Conservation (phyloP, 2,888 invertebrate species). For the Eudemis profundana region DNA sequence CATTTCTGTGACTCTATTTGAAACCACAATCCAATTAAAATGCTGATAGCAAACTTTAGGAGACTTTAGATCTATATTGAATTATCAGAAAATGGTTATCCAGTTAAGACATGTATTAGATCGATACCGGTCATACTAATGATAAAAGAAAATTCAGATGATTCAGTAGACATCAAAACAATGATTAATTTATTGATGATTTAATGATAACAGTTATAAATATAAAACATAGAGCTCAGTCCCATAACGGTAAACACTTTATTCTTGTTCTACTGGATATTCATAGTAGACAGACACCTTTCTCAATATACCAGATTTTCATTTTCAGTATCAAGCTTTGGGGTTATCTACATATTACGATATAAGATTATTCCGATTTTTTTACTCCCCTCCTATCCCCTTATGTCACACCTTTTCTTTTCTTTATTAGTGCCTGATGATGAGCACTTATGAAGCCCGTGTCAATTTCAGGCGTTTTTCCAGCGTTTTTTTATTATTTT, state of each 20-base stretch:
- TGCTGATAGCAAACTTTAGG: no score
- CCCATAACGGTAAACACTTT: neutral
- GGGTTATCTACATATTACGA: no score
- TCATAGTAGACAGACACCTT: neutral
- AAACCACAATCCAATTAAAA: no score
- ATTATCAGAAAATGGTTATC: slow-evolving; percentile 25
- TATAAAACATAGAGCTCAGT: neutral
- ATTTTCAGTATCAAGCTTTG: neutral
- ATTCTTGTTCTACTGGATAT: neutral
- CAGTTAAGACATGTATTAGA: slow-evolving; percentile 20
- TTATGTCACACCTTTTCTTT: no score
- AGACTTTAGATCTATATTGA: no score
- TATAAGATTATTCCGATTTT: no score
- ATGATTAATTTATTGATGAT: slow-evolving; percentile 14
- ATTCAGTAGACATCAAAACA: slow-evolving; percentile 8
- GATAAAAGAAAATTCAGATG: slow-evolving; percentile 5
- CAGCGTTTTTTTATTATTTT: no score
- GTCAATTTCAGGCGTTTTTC: no score
- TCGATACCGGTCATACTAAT: slow-evolving; percentile 24
- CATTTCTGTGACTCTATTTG: no score
- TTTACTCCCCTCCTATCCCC: no score
- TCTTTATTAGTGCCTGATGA: no score
- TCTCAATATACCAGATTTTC: neutral
- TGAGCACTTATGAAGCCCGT: no score
- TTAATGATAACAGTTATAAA: slow-evolving; percentile 35